Base-by-base conservation (phyloP, 2,888 invertebrate genomes). In the Cheilosia vernalis region DNA sequence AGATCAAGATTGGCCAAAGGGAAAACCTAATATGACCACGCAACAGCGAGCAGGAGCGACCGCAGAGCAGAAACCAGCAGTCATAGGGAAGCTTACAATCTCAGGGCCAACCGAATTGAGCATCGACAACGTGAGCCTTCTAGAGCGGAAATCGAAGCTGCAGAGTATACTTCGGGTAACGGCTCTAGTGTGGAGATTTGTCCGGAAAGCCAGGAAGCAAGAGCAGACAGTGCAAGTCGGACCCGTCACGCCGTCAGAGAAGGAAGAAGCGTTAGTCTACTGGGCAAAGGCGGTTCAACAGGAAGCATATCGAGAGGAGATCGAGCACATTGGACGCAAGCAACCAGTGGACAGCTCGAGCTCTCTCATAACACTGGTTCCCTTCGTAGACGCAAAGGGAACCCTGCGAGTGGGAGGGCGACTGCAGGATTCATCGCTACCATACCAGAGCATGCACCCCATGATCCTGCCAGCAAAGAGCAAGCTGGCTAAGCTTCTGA, bases 311-410 rank as follows among this genome's bases (percentile, higher is more conserved):
- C 15, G 0, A 4, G 21, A 58, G 13, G 33, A 70, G 37, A 33
- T 70, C 0, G 3, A 24, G 4, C 47, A n/a, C 1, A 5, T 58
- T 0, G n/a, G 17, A 2, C 6, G 24, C 1, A 15, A 19, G 0
- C 33, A 5, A 4, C 33, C n/a, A 15, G 4, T 49, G 1, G 47
- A 47, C 7, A 47, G 4, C 10, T 17, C 61, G 7, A 69, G 60
- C 40, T 49, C 53, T 10, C 19, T 58, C 1, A 2, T 27, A 40
- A 49, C 42, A 4, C 47, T 58, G 2, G 58, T 1, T 5, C 64
- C 79, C 1, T 79, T 79, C 17, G 2, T 72, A 5, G 72, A 72
- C 30, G 5, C 49, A 0, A 19, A 9, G 51, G n/a, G n/a, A n/a
- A n/a, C 42, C 4, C 6, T 78, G 21, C 51, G 64, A n/a, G 56